Base-by-base conservation (phyloP, 2,113 vertebrate genomes). In the Toxostoma redivivum region DNA sequence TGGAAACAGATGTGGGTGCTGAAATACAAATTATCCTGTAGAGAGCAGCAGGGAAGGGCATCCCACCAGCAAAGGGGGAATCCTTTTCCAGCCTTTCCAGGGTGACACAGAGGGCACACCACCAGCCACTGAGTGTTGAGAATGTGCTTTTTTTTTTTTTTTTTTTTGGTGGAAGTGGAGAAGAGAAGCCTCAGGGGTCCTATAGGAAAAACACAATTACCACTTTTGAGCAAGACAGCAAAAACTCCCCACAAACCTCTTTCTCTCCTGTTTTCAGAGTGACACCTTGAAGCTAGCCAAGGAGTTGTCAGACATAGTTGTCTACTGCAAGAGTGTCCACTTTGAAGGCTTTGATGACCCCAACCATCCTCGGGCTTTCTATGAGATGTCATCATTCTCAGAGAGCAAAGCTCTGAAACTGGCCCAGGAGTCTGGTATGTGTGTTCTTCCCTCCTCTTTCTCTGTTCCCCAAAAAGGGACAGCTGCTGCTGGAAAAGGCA, bases 321-420 rank as follows among this genome's bases (percentile, higher is more conserved):
- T 99, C 90, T 99, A 99, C 98, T 99, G 99, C 97, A 99, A 99
- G 97, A 99, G 99, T 1, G 98, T 99, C 92, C 99, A 99, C 90
- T 99, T 99, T 64, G 94, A 69, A 17, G 98, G 98, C 60, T 99
- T 99, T 69, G 97, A 98, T 42, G 94, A 98, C 15, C 85, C 98
- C 27, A 95, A 6, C 81, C 93, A 98, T 1, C 97, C 94, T 44
- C 98, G 98, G 69, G 97, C 97, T 31, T 99, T 99, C 96, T 99
- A 99, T 0, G 99, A 99, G 97, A 99, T 99, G 98, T 98, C 98
- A 0, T 99, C 99, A 2, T 98, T 99, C 81, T 98, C 98, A 0
- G 99, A 99, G 97, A 98, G 97, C 94, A 99, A 99, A 74, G 98
- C 98, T 37, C 93, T 98, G 66, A 97, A 98, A 22, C 96, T 99